A percentile compares a stretch with the other conserved stretches of the same genome.
These are phyloP conservation scores for Todus mexicanus DNA, from an alignment of 2,797 vertebrate species.

Conservation along the genomic window DNA sequence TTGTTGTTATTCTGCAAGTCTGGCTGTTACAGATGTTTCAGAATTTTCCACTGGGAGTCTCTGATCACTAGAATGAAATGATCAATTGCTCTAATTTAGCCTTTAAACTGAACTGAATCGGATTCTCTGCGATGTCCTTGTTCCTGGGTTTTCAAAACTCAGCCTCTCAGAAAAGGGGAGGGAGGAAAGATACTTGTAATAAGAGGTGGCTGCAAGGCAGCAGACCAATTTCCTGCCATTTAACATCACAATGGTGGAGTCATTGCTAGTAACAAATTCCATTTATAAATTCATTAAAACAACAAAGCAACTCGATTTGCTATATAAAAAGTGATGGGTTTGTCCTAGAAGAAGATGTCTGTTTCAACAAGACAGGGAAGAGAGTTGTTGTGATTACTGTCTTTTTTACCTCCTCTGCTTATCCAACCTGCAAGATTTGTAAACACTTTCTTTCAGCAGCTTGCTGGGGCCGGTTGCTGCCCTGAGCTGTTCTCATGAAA, in stretches of 20 bases:
- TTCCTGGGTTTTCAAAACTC: neutral
- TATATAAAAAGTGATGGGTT: neutral
- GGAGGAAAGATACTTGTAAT: neutral
- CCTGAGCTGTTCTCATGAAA: neutral
- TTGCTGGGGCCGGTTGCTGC: neutral
- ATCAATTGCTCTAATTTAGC: constrained; percentile 33
- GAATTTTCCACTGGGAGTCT: neutral
- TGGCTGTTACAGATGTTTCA: neutral
- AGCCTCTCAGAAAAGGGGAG: neutral
- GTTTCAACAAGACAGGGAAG: neutral
- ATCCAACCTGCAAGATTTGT: neutral
- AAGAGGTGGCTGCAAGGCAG: neutral
- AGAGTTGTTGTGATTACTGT: neutral
- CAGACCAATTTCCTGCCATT: constrained; percentile 26
- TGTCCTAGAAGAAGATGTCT: neutral
- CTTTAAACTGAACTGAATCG: neutral
- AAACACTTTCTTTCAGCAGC: neutral
- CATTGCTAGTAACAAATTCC: constrained; percentile 16
- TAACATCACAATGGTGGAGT: constrained; percentile 13
- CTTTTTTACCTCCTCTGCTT: neutral
- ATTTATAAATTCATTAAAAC: constrained; percentile 53
- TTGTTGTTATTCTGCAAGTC: neutral
- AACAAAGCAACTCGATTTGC: neutral
- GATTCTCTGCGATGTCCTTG: neutral
- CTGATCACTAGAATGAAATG: neutral